Percentiles rank a stretch among this genome's conserved stretches.
These are phyloP conservation scores for Melikaiella ostensackeni DNA, from an alignment of 2,888 invertebrate genomes.

Conservation along the genomic window DNA sequence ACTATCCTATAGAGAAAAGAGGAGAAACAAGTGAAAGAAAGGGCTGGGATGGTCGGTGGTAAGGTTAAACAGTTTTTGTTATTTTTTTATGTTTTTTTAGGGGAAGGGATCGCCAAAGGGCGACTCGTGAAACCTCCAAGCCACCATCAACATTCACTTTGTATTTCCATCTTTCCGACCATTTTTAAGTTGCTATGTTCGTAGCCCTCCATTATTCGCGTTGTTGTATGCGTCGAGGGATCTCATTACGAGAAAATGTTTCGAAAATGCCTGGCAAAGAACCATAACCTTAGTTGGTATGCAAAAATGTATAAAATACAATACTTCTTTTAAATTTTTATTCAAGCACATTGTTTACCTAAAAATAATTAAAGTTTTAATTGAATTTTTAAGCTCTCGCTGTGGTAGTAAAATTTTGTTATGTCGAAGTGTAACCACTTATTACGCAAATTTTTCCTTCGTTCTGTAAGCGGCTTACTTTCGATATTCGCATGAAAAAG, in stretches of 20 bases:
- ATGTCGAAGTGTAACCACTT: not conserved
- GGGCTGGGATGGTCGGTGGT: not conserved
- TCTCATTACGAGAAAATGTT: too few relatives aligned
- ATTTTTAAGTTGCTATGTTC: constrained; percentile 9
- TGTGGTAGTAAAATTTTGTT: too few relatives aligned
- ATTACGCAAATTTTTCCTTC: constrained; percentile 27
- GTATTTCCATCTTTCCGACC: not conserved
- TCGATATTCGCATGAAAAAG: constrained; percentile 59
- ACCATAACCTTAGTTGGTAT: too few relatives aligned
- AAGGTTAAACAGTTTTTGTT: constrained; percentile 18
- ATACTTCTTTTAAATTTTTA: too few relatives aligned
- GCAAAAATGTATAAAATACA: too few relatives aligned
- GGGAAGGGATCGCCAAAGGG: constrained; percentile 10
- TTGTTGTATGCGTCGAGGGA: not conserved
- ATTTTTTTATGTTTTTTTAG: not conserved
- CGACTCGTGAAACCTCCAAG: constrained; percentile 19
- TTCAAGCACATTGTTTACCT: not conserved
- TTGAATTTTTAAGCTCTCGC: not conserved
- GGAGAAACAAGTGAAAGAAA: constrained; percentile 22
- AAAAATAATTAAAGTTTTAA: not conserved
- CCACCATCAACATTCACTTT: constrained; percentile 23
- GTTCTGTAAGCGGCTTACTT: constrained; percentile 62
- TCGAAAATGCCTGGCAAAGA: too few relatives aligned
- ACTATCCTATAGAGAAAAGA: constrained; percentile 21
- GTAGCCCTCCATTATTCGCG: constrained; percentile 25